phyloP scores from a whole-genome alignment of 2,797 vertebrate species.

The Eleutherodactylus coqui region DNA sequence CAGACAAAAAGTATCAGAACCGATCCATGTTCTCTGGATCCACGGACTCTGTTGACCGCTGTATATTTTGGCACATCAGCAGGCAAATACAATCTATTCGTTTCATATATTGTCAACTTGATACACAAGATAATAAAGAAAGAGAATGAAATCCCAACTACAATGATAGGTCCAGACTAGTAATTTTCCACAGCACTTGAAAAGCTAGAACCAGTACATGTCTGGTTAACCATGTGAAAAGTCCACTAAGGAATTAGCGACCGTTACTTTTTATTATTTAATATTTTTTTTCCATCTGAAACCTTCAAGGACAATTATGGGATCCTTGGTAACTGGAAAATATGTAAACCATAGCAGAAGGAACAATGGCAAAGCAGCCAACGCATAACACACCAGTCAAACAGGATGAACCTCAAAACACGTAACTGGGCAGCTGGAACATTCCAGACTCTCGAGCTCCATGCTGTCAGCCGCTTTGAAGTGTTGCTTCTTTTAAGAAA shows the following conservation, averaged over 20 bases:
- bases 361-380: conserved; percentile 47
- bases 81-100: neutral
- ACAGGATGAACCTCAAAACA: conserved; percentile 61
- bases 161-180: neutral
- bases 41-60: neutral
- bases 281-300: conserved; percentile 22
- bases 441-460: conserved; percentile 55
- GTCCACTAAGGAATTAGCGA: conserved; percentile 5
- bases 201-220: neutral
- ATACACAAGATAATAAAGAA: neutral
- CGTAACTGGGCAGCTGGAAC: conserved; percentile 54
- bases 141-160: neutral
- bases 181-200: neutral
- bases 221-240: conserved; percentile 18
- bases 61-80: neutral
- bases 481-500: conserved; percentile 62
- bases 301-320: conserved; percentile 14
- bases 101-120: neutral
- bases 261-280: conserved; percentile 48
- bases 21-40: neutral
- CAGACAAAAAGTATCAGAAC: neutral
- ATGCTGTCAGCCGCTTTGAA: conserved; percentile 61
- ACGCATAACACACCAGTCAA: conserved; percentile 46
- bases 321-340: conserved; percentile 45
- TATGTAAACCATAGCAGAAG: conserved; percentile 42